Evolutionary conservation across 2,888 invertebrate species (phyloP).

Genomic region (Andricus curvator): DNA sequence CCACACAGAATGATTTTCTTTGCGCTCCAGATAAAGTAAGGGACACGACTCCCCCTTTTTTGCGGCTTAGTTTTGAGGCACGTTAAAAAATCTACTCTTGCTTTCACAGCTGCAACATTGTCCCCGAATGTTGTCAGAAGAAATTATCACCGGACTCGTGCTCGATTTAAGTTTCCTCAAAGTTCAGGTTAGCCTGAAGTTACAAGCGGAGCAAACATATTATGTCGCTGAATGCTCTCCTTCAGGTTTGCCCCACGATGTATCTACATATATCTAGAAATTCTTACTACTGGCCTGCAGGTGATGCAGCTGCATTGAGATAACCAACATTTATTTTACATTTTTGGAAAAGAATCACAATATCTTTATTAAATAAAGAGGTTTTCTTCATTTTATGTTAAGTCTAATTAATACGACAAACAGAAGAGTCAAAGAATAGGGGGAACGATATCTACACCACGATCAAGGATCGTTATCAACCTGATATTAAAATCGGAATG

Average conservation of each 20-base stretch:
- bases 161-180: conserved; percentile 36
- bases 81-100: conserved; percentile 26
- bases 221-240: conserved; percentile 25
- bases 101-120: conserved; percentile 39
- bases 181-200: conserved; percentile 23
- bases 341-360: not conserved
- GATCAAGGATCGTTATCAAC: conserved; percentile 15
- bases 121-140: conserved; percentile 35
- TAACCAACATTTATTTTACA: not conserved
- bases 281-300: conserved; percentile 11
- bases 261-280: conserved; percentile 11
- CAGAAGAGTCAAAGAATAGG: not conserved
- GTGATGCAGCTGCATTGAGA: conserved; percentile 21
- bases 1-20: not conserved
- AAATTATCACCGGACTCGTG: conserved; percentile 39
- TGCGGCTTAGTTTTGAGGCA: conserved; percentile 31
- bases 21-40: conserved; percentile 7
- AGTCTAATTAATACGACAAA: not conserved
- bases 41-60: not conserved
- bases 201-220: conserved; percentile 30
- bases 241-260: conserved; percentile 19
- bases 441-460: conserved; percentile 26
- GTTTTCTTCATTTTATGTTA: not conserved
- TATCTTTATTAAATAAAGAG: not conserved
- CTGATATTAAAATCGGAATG: conserved; percentile 30